These are phyloP conservation scores for Pogonomyrmex californicus DNA, from an alignment of 1,140 invertebrate genomes.

Conservation along the genomic window DNA sequence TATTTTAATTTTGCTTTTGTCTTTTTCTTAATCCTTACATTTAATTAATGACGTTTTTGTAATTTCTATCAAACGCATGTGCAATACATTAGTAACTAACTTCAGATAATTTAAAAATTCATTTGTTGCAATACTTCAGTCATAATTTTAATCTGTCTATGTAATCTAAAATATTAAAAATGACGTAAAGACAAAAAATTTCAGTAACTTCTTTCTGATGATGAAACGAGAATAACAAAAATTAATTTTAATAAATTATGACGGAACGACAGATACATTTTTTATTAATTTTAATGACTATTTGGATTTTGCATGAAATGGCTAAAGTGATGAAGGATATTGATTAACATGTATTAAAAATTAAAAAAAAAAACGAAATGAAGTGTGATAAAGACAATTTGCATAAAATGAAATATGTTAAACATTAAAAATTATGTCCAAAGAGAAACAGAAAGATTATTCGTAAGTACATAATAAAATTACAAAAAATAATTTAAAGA, in stretches of 20 bases:
- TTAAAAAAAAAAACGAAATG: not conserved
- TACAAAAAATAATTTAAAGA: constrained; percentile 53
- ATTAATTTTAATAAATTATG: constrained; percentile 67
- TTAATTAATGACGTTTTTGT: not conserved
- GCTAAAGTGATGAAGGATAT: constrained; percentile 72
- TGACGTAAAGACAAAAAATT: not conserved
- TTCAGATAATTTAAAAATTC: constrained; percentile 23
- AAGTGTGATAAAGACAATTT: not conserved
- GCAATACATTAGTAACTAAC: constrained; percentile 22
- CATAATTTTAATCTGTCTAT: not conserved
- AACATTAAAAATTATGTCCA: not conserved
- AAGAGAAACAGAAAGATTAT: constrained; percentile 7
- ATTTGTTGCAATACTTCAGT: not conserved
- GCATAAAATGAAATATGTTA: not conserved
- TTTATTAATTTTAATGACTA: constrained; percentile 73
- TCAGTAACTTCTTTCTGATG: not conserved
- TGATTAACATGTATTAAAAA: constrained; percentile 54
- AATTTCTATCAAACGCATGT: not conserved
- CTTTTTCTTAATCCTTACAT: not conserved
- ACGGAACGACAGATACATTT: constrained; percentile 77
- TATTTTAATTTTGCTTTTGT: constrained; percentile 5
- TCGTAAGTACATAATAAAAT: constrained; percentile 40
- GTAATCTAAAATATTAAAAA: not conserved
- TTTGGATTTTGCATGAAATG: constrained; percentile 80
- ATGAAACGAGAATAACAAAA: constrained; percentile 10